Evolutionary conservation across 1,140 invertebrate species (phyloP).

Genomic region (Sycobia sp.): DNA sequence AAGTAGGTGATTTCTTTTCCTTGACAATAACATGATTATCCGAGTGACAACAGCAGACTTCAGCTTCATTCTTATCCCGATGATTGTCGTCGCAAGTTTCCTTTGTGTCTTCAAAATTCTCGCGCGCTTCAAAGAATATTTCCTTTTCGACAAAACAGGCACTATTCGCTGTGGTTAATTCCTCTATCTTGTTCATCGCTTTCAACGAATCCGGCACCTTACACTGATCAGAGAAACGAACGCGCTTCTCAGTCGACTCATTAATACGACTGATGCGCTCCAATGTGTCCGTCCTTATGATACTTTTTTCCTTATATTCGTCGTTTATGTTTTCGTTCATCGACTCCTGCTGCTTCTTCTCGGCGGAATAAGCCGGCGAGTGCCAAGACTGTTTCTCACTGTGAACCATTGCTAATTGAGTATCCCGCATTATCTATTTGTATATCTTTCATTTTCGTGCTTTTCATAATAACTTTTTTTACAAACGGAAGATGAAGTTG

Average conservation of each 20-base stretch:
- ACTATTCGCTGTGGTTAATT: background rate
- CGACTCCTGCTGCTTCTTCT: constrained; percentile 13
- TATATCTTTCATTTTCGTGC: background rate
- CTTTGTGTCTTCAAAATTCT: constrained; percentile 31
- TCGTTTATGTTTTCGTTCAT: background rate
- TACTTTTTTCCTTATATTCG: background rate
- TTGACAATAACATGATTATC: too few species aligned
- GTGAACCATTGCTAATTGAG: constrained; percentile 1
- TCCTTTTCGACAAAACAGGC: constrained; percentile 28
- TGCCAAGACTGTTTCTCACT: constrained; percentile 24
- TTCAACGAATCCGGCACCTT: background rate
- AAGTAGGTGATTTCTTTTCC: background rate
- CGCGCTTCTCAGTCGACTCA: constrained; percentile 19
- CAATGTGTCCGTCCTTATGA: constrained; percentile 6
- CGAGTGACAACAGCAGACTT: too few species aligned
- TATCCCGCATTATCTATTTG: background rate
- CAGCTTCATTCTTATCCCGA: constrained; percentile 2
- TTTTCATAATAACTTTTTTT: background rate
- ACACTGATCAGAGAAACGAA: constrained; percentile 36
- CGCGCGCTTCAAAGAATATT: constrained; percentile 42
- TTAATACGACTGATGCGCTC: background rate
- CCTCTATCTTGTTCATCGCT: background rate
- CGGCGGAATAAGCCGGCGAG: background rate
- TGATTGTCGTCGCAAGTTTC: background rate
- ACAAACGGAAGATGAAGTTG: background rate